Conservation (phyloP, 2,113 vertebrate species). For the Oreocharis arfaki region DNA sequence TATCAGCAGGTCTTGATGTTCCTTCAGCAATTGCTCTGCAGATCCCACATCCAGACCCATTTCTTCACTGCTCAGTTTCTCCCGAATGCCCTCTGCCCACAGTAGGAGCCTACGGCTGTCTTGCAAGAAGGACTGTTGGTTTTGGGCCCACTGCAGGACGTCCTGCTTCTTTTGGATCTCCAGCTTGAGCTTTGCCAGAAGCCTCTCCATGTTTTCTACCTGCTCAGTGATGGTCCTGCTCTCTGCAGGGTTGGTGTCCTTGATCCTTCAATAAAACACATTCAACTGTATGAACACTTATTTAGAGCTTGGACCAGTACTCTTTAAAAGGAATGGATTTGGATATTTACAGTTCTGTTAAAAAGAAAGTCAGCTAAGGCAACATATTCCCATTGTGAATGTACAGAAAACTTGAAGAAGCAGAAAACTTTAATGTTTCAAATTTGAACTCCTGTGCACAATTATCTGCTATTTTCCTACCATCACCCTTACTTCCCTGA, state of each 20-base stretch:
- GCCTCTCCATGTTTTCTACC: constrained; percentile 74
- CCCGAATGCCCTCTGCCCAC: constrained; percentile 69
- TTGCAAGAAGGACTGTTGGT: constrained; percentile 73
- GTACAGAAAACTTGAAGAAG: background rate
- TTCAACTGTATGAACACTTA: background rate
- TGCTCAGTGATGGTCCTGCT: constrained; percentile 76
- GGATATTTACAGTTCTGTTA: background rate
- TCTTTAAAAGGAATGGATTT: background rate
- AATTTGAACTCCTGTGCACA: background rate
- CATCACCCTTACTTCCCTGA: background rate
- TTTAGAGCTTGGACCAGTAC: background rate
- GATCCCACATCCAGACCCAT: constrained; percentile 71
- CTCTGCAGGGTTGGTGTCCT: constrained; percentile 79
- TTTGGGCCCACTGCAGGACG: constrained; percentile 53
- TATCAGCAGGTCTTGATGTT: constrained; percentile 74
- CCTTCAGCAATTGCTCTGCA: constrained; percentile 73
- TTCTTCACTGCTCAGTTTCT: constrained; percentile 74
- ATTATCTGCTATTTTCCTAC: background rate
- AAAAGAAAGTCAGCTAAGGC: background rate
- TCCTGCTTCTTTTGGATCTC: constrained; percentile 46
- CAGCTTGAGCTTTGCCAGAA: constrained; percentile 69
- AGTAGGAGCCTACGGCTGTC: constrained; percentile 71
- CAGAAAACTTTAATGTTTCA: background rate
- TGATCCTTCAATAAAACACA: constrained; percentile 69
- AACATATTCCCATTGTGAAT: background rate